phyloP scores from a whole-genome alignment of 2,797 vertebrate genomes.

The Notamacropus eugenii region DNA sequence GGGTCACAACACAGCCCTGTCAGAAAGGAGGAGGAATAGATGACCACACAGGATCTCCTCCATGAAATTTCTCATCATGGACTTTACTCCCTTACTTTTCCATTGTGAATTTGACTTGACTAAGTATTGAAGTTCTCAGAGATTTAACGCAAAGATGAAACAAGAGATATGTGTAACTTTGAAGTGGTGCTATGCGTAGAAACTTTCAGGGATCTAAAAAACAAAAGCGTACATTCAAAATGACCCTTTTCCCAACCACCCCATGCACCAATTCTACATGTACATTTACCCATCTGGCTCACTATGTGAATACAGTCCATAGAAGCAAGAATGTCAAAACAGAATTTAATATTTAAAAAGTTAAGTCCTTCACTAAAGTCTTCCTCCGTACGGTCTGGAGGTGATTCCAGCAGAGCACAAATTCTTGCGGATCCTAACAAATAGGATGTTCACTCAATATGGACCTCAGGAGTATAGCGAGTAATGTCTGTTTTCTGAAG shows the following conservation, averaged over 20 bases:
- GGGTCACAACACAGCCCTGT: neutral
- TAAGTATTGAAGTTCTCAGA: conserved; percentile 24
- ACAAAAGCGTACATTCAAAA: conserved; percentile 1
- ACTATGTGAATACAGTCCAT: neutral
- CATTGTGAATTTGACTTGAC: conserved; percentile 21
- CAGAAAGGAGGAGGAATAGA: neutral
- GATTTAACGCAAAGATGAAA: neutral
- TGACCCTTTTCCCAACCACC: neutral
- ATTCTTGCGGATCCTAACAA: neutral
- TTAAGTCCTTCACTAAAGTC: neutral
- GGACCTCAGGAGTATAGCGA: neutral
- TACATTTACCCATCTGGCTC: neutral
- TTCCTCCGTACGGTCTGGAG: neutral
- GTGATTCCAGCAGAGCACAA: neutral
- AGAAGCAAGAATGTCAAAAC: neutral
- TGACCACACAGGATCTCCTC: neutral
- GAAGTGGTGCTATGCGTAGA: neutral
- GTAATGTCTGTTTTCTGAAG: neutral
- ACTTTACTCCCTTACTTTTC: neutral
- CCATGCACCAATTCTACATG: conserved; percentile 4
- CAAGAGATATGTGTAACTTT: conserved; percentile 8
- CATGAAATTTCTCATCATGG: conserved; percentile 15
- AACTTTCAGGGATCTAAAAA: conserved; percentile 37
- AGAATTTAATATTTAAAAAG: neutral
- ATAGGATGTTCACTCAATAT: neutral